Evolutionary conservation across 2,113 vertebrate genomes (phyloP).

Genomic region (Rhadina sibilatrix): DNA sequence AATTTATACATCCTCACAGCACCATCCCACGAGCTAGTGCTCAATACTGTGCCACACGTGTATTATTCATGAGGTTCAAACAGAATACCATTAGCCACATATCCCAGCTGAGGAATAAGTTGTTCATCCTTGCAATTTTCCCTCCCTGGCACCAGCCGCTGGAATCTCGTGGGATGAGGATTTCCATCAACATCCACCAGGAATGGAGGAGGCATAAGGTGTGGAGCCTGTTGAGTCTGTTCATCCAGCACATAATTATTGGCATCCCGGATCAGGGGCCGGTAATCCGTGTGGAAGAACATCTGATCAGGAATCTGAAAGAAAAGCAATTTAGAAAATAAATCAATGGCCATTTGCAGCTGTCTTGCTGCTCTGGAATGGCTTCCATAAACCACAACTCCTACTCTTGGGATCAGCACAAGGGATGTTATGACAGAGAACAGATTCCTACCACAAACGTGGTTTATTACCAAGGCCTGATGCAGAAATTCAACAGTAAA

Average conservation of each 20-base stretch:
- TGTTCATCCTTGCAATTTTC: conserved; percentile 98
- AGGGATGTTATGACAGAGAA: background rate
- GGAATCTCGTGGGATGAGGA: conserved; percentile 90
- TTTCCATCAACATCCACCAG: conserved; percentile 97
- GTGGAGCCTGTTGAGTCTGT: conserved; percentile 98
- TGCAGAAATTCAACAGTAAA: background rate
- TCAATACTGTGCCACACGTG: background rate
- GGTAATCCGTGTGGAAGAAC: conserved; percentile 99
- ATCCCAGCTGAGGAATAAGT: conserved; percentile 94
- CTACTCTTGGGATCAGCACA: background rate
- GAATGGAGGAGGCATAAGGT: conserved; percentile 97
- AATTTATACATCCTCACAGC: background rate
- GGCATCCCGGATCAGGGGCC: conserved; percentile 94
- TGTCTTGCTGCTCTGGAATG: conserved; percentile 3
- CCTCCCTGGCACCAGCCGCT: conserved; percentile 93
- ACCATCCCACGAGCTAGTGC: background rate
- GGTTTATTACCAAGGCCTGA: background rate
- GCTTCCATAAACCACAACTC: background rate
- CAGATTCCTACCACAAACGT: background rate
- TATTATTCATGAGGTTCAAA: background rate
- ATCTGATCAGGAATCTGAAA: conserved; percentile 96
- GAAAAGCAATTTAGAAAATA: background rate
- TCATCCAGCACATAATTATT: conserved; percentile 98
- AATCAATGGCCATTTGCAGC: conserved; percentile 10
- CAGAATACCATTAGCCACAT: conserved; percentile 90